Conservation (phyloP, 2,113 vertebrate genomes). For the Cygnus atratus region DNA sequence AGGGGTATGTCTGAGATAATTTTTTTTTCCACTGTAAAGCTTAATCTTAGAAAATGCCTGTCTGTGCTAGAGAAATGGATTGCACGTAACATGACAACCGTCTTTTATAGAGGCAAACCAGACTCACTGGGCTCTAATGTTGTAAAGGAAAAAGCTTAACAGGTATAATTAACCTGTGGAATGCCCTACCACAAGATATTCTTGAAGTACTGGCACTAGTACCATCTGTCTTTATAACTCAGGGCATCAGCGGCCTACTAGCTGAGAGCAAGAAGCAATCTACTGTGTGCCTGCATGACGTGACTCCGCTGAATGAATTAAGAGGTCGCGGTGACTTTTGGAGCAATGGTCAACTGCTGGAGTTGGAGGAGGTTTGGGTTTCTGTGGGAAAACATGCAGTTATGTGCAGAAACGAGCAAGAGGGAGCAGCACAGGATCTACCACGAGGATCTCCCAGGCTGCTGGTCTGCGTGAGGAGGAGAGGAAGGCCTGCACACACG, state of each 20-base stretch:
- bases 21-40: neutral
- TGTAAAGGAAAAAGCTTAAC: neutral
- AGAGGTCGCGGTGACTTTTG: neutral
- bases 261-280: neutral
- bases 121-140: neutral
- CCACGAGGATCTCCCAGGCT: neutral
- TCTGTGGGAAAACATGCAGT: neutral
- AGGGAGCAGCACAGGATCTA: neutral
- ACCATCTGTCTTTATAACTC: slow-evolving; percentile 5
- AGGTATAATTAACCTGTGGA: slow-evolving; percentile 35
- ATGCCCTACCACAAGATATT: neutral
- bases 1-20: neutral
- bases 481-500: neutral
- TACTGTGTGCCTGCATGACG: neutral
- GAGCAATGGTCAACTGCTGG: neutral
- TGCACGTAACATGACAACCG: neutral
- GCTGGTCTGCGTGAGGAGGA: neutral
- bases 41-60: neutral
- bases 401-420: neutral
- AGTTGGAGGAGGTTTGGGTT: neutral
- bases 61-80: neutral
- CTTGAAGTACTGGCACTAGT: neutral
- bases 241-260: neutral
- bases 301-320: neutral
- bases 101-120: neutral